phyloP scores from a whole-genome alignment of 2,888 invertebrate genomes.

The Drosophila koepferae region DNA sequence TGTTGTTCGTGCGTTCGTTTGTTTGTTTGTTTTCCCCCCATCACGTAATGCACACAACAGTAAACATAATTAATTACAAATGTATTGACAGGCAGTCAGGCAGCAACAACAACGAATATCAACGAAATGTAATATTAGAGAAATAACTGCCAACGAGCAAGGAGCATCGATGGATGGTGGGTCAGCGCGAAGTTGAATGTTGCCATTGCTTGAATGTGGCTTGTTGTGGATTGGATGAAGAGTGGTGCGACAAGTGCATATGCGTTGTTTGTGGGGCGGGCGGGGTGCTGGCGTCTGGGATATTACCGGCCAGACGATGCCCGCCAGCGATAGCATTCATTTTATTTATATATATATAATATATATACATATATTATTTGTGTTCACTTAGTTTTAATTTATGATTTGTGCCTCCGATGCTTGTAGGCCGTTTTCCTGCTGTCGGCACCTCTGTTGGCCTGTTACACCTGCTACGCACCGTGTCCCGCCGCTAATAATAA shows the following conservation, averaged over 20 bases:
- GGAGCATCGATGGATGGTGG: slow-evolving; percentile 44
- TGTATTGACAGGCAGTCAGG: slow-evolving; percentile 44
- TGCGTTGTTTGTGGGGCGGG: not conserved
- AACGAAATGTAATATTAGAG: slow-evolving; percentile 14
- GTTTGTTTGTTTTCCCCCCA: slow-evolving; percentile 5
- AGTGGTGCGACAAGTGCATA: slow-evolving; percentile 6
- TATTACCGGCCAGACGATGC: slow-evolving; percentile 32
- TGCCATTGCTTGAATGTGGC: not conserved
- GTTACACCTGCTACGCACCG: slow-evolving; percentile 18
- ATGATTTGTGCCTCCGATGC: slow-evolving; percentile 35
- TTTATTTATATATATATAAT: slow-evolving; percentile 22
- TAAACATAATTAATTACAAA: slow-evolving; percentile 44
- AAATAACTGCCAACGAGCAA: slow-evolving; percentile 16
- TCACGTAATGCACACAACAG: slow-evolving; percentile 12
- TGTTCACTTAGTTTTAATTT: slow-evolving; percentile 46
- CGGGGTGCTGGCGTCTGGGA: not conserved
- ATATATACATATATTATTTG: slow-evolving; percentile 22
- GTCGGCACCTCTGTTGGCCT: slow-evolving; percentile 13
- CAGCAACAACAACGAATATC: slow-evolving; percentile 20
- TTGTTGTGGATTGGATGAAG: slow-evolving; percentile 7
- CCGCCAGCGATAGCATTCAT: slow-evolving; percentile 31
- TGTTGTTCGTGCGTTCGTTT: not conserved
- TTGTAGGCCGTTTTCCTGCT: slow-evolving; percentile 2
- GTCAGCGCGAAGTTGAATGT: slow-evolving; percentile 37
- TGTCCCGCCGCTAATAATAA: slow-evolving; percentile 31